phyloP scores from a whole-genome alignment of 2,797 vertebrate species.

The Diglossa cyanea region DNA sequence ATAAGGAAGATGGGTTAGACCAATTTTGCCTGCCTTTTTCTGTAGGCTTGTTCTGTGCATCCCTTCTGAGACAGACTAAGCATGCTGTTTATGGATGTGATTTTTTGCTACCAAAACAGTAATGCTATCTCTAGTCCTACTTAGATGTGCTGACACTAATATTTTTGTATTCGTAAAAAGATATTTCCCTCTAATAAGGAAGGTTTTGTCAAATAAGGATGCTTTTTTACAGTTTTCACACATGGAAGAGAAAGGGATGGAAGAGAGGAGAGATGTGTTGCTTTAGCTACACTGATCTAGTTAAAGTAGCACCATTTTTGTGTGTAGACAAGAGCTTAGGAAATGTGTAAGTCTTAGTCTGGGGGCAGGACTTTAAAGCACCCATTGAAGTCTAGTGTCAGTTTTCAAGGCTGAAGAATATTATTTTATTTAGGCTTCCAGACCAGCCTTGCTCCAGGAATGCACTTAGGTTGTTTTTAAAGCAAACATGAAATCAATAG shows the following conservation, averaged over 20 bases:
- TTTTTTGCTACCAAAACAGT: background rate
- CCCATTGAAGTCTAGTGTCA: slow-evolving; percentile 52
- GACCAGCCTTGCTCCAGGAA: slow-evolving; percentile 65
- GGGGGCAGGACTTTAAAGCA: slow-evolving; percentile 51
- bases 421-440: slow-evolving; percentile 71
- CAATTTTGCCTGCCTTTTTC: background rate
- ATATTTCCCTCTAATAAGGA: background rate
- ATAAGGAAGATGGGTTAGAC: background rate
- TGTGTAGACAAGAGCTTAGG: slow-evolving; percentile 46
- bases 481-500: slow-evolving; percentile 68
- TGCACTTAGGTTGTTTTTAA: slow-evolving; percentile 70
- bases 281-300: background rate
- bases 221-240: background rate
- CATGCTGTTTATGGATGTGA: background rate
- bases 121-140: background rate
- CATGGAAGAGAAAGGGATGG: background rate
- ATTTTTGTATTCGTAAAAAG: background rate
- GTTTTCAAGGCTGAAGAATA: slow-evolving; percentile 71
- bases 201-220: background rate
- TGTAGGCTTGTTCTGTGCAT: background rate
- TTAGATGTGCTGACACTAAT: background rate
- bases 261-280: background rate
- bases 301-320: slow-evolving; percentile 57
- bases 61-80: background rate
- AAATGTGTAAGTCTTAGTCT: slow-evolving; percentile 44